Evolutionary conservation across 1,140 invertebrate species (phyloP), one percentile per base, ranked within the genome.

Genomic region (Drosophila kurseongensis): DNA sequence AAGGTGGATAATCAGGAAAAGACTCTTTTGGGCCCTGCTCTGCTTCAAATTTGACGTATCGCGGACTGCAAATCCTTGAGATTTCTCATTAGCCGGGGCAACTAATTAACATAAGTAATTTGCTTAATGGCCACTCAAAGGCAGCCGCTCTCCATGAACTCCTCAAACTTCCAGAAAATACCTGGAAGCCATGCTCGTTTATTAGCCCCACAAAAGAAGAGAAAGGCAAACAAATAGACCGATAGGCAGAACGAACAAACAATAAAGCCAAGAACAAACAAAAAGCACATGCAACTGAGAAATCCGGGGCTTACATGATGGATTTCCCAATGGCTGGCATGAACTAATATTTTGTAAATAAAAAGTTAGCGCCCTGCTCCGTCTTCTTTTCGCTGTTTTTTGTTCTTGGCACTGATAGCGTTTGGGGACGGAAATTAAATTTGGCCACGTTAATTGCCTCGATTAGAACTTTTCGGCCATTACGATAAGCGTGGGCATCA

Each of bases 21-120:
- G 60, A 48, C 73, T 67, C 76, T 12, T 50, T 52, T 13, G 8
- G 32, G 40, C 16, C n/a, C 32, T 5, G n/a, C 52, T 14, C 14
- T 44, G 47, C 44, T 89, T 81, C 68, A 76, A 71, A 52, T 71
- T 84, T 44, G 65, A 50, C 57, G 50, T 51, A 57, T 58, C 63
- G 72, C 61, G 44, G 59, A 54, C 71, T 58, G 48, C 68, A 74
- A 71, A 81, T 85, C 81, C 67, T 47, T 59, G 61, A 69, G 73
- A 84, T 88, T 84, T 80, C 80, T 83, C 80, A 89, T 88, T 90
- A 88, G 77, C 54, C 65, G 44, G 50, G 62, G 27, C 59, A 84
- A 71, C 85, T 88, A 89, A 88, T 88, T 88, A 88, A 89, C 84
- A 88, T 88, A 88, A 88, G 85, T 88, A 89, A 90, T 88, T 88